Base-by-base conservation (phyloP, 2,113 vertebrate species). In the Glaucomys volans region DNA sequence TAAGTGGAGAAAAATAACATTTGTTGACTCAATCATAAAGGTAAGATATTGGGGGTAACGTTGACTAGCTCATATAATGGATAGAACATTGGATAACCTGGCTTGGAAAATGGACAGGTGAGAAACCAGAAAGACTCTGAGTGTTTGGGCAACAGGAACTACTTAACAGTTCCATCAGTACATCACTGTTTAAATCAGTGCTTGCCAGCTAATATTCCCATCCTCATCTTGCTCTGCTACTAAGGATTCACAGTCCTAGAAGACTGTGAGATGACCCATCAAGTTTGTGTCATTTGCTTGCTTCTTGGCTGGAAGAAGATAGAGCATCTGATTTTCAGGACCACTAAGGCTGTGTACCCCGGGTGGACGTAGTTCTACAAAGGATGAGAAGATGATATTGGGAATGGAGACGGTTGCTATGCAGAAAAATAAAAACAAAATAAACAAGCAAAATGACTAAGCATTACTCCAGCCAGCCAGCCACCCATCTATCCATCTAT, bases 351-450 rank as follows among this genome's bases (percentile, higher is more conserved):
- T 40, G 2, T 80, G 26, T 69, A 47, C 4, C 17, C 3, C 3
- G 59, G 47, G 77, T 79, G 76, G 35, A 69, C 8, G 11, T n/a
- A 26, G 54, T 93, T 66, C 64, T 13, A 59, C 8, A 18, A 76
- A 94, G 30, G 2, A 59, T 40, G 10, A 85, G 77, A 85, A 24
- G 5, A 37, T 89, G 37, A 30, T 44, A 42, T 30, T 91, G 94
- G 82, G 81, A 83, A 40, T 17, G 18, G 40, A 57, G 16, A 57
- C 76, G 54, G 42, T 62, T 66, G 12, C 9, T 44, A 17, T 57
- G 52, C 6, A 91, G 54, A 66, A 86, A 94, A 85, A 24, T 44
- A 47, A 69, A 80, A 87, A 37, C 44, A 77, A 91, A 59, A 90
- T 18, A 59, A 84, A 47, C 5, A 57, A 71, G 26, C n/a, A 52